phyloP scores from a whole-genome alignment of 1,140 invertebrate genomes.

The Scaptomyza graminum region DNA sequence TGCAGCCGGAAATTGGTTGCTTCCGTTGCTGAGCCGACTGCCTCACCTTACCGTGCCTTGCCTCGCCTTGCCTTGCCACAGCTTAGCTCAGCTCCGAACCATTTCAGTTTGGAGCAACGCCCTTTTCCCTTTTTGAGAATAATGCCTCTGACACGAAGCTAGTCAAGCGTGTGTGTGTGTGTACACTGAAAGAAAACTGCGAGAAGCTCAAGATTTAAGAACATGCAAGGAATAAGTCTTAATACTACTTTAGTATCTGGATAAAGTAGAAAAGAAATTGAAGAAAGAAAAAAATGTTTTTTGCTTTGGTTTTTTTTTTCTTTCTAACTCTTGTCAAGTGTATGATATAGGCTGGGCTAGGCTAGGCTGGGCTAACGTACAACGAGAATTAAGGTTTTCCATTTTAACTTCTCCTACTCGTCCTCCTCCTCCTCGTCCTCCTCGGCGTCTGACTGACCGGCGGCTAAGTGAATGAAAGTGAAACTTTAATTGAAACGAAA shows the following conservation, averaged over 20 bases:
- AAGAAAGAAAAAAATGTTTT: too few relatives aligned
- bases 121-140: too few relatives aligned
- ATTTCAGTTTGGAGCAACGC: too few relatives aligned
- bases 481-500: conserved; percentile 80
- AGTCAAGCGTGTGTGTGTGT: background rate
- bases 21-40: conserved; percentile 44
- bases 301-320: background rate
- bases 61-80: too few relatives aligned
- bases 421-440: too few relatives aligned
- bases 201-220: too few relatives aligned
- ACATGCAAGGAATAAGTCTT: too few relatives aligned
- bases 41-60: too few relatives aligned
- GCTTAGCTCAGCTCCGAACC: too few relatives aligned
- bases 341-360: background rate
- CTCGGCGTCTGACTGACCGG: background rate
- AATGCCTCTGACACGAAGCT: background rate
- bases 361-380: background rate
- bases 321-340: background rate
- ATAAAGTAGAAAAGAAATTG: too few relatives aligned
- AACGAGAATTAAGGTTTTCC: background rate
- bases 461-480: conserved; percentile 74
- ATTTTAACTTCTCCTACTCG: conserved; percentile 4
- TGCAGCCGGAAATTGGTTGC: conserved; percentile 69
- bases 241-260: too few relatives aligned
- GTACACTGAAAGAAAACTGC: background rate